Base-by-base conservation (phyloP, 2,888 invertebrate species). In the Dromius quadrimaculatus region DNA sequence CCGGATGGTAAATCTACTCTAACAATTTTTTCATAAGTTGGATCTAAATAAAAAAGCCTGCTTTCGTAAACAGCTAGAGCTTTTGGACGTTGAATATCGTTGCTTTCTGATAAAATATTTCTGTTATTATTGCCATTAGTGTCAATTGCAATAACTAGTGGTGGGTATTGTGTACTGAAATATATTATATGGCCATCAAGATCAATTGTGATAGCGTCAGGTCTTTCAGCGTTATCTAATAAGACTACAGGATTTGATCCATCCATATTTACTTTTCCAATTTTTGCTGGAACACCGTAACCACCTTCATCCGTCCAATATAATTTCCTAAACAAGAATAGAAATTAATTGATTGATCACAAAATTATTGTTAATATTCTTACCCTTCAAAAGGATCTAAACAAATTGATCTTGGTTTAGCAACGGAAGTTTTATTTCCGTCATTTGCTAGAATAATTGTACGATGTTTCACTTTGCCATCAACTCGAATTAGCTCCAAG, bases 231-330 rank as follows among this genome's bases (percentile, higher is more conserved):
- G 38, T 89, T 84, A 63, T 90, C 89, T 0, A 90, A 86, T 0
- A 98, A 81, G 2, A 95, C 87, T 0, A 89, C 81, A 0, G 96
- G 86, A 76, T 91, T 90, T 9, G 89, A 87, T 0, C 99, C 98
- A 79, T 97, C 97, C 95, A 99, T 95, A 79, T 95, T 93, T 0
- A 94, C 95, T 76, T 90, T 92, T 0, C 90, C 94, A 23, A 98
- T 91, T 82, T 98, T 98, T 0, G 91, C 87, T 0, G 94, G 93
- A 0, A 96, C 93, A 1, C 94, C 95, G 72, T 86, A 90, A 5
- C 95, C 96, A 6, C 98, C 98, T 75, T 94, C 93, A 79, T 99
- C 99, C 6, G 97, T 88, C 98, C 98, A 99, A 84, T 95, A 99
- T 22, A 97, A 83, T 83, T 92, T 92, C 11, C 66, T 68, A 22